phyloP scores from a whole-genome alignment of 1,140 invertebrate species.

The Cydia fagiglandana region DNA sequence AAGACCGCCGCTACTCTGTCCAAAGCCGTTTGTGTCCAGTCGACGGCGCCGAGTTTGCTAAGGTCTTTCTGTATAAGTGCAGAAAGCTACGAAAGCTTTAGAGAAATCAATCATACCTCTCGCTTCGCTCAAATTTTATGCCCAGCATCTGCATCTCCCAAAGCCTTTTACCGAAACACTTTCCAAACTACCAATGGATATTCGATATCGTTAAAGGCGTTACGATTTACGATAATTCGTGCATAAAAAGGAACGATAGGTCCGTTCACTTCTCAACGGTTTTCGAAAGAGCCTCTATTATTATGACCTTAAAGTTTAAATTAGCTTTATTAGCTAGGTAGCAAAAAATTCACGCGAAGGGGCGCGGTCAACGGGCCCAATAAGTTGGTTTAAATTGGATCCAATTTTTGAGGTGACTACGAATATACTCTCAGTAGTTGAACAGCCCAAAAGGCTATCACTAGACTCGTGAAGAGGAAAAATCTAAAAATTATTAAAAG shows the following conservation, averaged over 20 bases:
- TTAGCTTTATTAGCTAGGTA: not conserved
- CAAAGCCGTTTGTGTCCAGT: too few relatives aligned
- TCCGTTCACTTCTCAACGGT: not conserved
- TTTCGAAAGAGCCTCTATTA: not conserved
- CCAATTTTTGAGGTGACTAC: not conserved
- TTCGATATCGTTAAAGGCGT: conserved; percentile 27
- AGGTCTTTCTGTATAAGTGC: too few relatives aligned
- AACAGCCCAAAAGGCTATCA: too few relatives aligned
- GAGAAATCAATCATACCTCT: not conserved
- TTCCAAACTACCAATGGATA: conserved; percentile 17
- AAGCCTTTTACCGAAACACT: conserved; percentile 21
- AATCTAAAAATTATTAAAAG: too few relatives aligned
- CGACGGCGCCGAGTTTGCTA: too few relatives aligned
- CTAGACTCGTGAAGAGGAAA: too few relatives aligned
- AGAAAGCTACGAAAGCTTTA: not conserved
- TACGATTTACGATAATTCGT: conserved; percentile 30
- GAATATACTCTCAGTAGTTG: too few relatives aligned
- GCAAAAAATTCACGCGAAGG: conserved; percentile 17
- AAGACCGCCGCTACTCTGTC: too few relatives aligned
- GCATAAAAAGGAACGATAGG: conserved; percentile 24
- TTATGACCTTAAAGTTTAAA: not conserved
- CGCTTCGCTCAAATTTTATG: conserved; percentile 7
- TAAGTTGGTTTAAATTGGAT: conserved; percentile 23
- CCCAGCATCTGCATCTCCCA: conserved; percentile 3
- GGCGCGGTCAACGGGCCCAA: not conserved